Base-by-base conservation (phyloP, 2,797 vertebrate genomes). In the Enteromius trimaculatus region DNA sequence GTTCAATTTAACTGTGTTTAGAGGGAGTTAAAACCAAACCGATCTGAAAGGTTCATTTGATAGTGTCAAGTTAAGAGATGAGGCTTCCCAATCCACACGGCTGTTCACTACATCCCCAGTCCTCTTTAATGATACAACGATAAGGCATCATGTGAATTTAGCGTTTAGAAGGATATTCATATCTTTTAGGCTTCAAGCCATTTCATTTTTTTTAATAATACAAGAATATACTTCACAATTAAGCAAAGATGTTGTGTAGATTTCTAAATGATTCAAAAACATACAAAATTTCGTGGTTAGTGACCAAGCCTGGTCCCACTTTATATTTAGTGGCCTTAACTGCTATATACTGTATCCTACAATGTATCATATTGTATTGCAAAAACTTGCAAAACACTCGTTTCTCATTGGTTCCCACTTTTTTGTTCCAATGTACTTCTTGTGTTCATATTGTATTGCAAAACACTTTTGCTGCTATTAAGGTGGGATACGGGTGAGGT, bases 1-100 rank as follows among this genome's bases (percentile, higher is more conserved):
- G 86, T 87, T 84, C 88, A 80, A 84, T 88, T 82, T 80, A 76
- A 85, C 75, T 37, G 64, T 75, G 79, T 88, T 87, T 82, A 83
- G 44, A 81, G 79, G 58, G 69, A 78, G 83, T 66, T 23, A 23
- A 87, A 84, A 81, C 81, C 82, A 71, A 81, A 84, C 58, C 86
- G 81, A 87, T 87, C 72, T 86, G 81, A 84, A 82, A 79, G 82
- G 80, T 76, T 70, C 70, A 82, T 89, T 86, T 19, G 78, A 77
- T 7, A 53, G 81, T 84, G 81, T 87, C 88, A 88, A 79, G 82
- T 82, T 79, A 85, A 85, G 70, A 80, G 66, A 84, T 74, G 83
- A 71, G 77, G 34, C 70, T 29, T 82, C 86, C 87, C 86, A 80
- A 88, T 89, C 76, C 47, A 79, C 44, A 44, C 31, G 13, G 39